phyloP scores from a whole-genome alignment of 2,113 vertebrate species.

The Pygoscelis antarcticus region DNA sequence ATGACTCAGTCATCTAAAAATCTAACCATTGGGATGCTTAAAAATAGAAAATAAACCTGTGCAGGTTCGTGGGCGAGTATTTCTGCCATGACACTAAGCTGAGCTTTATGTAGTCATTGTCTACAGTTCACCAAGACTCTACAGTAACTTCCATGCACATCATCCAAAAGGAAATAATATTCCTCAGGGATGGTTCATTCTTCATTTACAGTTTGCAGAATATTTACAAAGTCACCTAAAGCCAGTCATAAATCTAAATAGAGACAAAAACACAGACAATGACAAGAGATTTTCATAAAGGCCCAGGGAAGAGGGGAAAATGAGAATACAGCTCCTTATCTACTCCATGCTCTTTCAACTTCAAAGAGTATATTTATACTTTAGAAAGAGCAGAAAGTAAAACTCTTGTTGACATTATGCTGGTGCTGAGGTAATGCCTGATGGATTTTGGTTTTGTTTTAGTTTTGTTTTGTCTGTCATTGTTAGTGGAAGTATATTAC shows the following conservation, averaged over 20 bases:
- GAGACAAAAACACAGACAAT: background rate
- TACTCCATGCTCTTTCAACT: background rate
- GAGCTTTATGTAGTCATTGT: background rate
- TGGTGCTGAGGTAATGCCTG: background rate
- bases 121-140: background rate
- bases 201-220: background rate
- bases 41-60: background rate
- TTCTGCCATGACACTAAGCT: background rate
- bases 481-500: background rate
- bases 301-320: background rate
- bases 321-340: background rate
- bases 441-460: background rate
- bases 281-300: background rate
- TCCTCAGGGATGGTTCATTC: background rate
- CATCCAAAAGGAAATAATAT: background rate
- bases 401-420: background rate
- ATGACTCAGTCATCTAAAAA: background rate
- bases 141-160: background rate
- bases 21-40: background rate
- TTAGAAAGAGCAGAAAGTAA: background rate
- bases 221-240: background rate
- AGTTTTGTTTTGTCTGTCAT: background rate
- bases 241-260: background rate
- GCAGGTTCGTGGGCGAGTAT: background rate
- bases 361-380: background rate